A percentile compares a stretch with the other conserved stretches of the same genome.
Conservation (phyloP, 2,888 invertebrate species). For the Dendrolimus houi region DNA sequence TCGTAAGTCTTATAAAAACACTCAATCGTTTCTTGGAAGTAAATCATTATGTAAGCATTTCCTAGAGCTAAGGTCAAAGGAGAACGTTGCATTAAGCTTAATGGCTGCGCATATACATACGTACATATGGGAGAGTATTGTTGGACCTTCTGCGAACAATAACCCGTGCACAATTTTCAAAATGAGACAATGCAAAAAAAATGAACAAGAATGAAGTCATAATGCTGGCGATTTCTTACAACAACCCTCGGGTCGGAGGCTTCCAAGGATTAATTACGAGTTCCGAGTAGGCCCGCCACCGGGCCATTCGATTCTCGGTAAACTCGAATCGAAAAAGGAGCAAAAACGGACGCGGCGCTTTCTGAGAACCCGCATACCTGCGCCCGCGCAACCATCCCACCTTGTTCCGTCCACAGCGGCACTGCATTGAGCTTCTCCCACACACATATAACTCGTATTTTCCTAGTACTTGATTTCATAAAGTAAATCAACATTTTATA, state of each 20-base stretch:
- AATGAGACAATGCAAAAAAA: constrained; percentile 61
- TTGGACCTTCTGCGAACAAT: constrained; percentile 52
- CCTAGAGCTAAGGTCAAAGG: constrained; percentile 41
- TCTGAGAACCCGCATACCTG: constrained; percentile 72
- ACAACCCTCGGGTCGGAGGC: constrained; percentile 70
- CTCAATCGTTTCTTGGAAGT: constrained; percentile 25
- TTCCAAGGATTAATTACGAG: constrained; percentile 75
- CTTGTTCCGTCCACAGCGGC: constrained; percentile 41
- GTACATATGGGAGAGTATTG: constrained; percentile 17
- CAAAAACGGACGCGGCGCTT: constrained; percentile 65
- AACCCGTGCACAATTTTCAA: constrained; percentile 51
- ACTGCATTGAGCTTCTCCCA: constrained; percentile 21
- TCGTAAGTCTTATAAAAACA: constrained; percentile 7
- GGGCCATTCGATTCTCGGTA: constrained; percentile 72
- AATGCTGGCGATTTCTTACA: constrained; percentile 66
- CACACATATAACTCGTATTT: constrained; percentile 43
- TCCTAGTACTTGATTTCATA: constrained; percentile 40
- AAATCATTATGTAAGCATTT: constrained; percentile 25
- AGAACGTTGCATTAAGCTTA: constrained; percentile 40
- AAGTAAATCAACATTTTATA: neutral
- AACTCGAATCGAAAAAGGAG: constrained; percentile 73
- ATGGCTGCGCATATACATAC: constrained; percentile 22
- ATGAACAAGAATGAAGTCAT: constrained; percentile 49
- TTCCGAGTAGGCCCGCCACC: constrained; percentile 73
- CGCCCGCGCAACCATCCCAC: constrained; percentile 56